Evolutionary conservation across 1,140 invertebrate genomes (phyloP).

Genomic region (Megalopta genalis): DNA sequence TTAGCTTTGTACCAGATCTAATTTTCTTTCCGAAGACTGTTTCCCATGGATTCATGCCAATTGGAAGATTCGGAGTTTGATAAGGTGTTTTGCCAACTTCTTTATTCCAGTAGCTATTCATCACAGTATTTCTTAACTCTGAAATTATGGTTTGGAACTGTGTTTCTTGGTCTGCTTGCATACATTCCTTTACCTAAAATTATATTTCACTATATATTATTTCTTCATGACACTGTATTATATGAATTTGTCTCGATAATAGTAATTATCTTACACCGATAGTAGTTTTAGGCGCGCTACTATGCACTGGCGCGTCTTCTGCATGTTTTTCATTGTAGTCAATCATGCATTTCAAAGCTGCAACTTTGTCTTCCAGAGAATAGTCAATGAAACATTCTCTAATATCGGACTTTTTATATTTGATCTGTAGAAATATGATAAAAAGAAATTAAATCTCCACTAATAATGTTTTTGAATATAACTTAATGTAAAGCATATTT

Average conservation of each 20-base stretch:
- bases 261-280: slow-evolving; percentile 26
- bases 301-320: not conserved
- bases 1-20: slow-evolving; percentile 31
- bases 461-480: too few relatives aligned
- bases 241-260: not conserved
- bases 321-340: slow-evolving; percentile 4
- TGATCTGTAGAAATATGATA: not conserved
- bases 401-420: not conserved
- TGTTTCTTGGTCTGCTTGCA: slow-evolving; percentile 38
- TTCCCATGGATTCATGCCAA: slow-evolving; percentile 53
- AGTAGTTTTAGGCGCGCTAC: not conserved
- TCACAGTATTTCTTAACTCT: slow-evolving; percentile 61
- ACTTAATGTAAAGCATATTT: not conserved
- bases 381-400: slow-evolving; percentile 32
- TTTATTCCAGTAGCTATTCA: slow-evolving; percentile 60
- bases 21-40: slow-evolving; percentile 59
- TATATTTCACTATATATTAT: not conserved
- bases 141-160: slow-evolving; percentile 59
- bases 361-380: slow-evolving; percentile 26
- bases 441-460: not conserved
- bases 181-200: slow-evolving; percentile 60
- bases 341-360: slow-evolving; percentile 19
- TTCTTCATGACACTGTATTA: too few relatives aligned
- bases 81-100: slow-evolving; percentile 61
- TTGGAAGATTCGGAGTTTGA: slow-evolving; percentile 57